Evolutionary conservation across 2,113 vertebrate species (phyloP), one percentile per base, ranked within the genome.

Genomic region (Corvus moneduloides): DNA sequence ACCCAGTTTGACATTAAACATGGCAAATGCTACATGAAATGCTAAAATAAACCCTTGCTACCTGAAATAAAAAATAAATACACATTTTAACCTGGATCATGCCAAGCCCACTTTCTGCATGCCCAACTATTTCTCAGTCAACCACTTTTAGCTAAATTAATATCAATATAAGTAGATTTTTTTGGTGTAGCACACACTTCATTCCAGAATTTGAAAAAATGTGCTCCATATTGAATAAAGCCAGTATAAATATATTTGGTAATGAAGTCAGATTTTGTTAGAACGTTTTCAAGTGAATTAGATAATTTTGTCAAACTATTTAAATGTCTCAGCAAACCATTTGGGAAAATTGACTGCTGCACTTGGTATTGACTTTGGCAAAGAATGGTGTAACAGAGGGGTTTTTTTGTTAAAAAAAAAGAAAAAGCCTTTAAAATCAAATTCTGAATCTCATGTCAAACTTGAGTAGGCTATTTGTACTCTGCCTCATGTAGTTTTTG

Each of bases 301-400:
- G 99, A 99, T 99, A 99, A 99, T 99, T 99, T 98, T 98, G 98
- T 99, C 98, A 98, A 98, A 99, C 99, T 98, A 98, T 99, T 99
- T 99, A 98, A 98, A 99, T 97, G 98, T 99, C 98, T 98, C 97
- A 97, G 98, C 97, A 98, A 99, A 98, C 97, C 98, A 92, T 98
- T 97, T 96, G 98, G 99, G 99, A 98, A 98, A 98, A 98, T 75
- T 96, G 98, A 99, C 98, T 97, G 98, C 98, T 97, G 89, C 91
- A 61, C 96, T 98, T 93, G 96, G 87, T 99, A 98, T 99, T 99
- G 99, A 99, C 97, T 98, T 99, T 99, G 99, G 99, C 99, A 98
- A 97, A 84, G 44, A 96, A 82, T 81, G 90, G 97, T 97, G 95
- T 97, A 98, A 98, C 97, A 97, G 19, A 80, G 74, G 75, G 81